Conservation (phyloP, 2,113 vertebrate genomes). For the Glaucomys volans region DNA sequence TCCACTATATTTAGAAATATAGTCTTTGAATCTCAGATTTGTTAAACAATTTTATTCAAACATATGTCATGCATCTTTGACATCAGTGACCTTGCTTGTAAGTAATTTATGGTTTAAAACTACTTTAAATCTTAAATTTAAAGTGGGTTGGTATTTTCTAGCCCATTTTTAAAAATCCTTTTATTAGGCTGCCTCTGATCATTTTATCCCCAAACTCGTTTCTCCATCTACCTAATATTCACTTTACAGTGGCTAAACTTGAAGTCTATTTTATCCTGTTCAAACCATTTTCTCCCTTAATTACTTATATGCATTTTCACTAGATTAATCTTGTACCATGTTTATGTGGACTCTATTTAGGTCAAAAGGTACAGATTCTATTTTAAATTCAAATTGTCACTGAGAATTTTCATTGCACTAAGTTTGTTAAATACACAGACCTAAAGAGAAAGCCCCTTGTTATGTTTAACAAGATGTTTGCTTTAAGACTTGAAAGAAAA, state of each 20-base stretch:
- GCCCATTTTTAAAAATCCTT: neutral
- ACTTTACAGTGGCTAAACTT: neutral
- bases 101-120: neutral
- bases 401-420: neutral
- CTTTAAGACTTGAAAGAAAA: constrained; percentile 29
- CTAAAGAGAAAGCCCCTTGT: neutral
- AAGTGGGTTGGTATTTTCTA: too few relatives aligned
- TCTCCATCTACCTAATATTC: neutral
- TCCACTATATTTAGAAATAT: neutral
- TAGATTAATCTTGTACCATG: neutral
- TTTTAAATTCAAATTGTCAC: constrained; percentile 41
- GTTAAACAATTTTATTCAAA: neutral
- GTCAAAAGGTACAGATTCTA: neutral
- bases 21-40: neutral
- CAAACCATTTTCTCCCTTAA: neutral
- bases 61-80: neutral
- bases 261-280: neutral
- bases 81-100: neutral
- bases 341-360: neutral
- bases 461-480: neutral
- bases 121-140: too few relatives aligned
- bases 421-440: neutral
- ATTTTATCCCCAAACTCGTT: neutral
- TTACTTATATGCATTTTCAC: neutral
- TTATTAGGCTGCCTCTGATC: neutral